Evolutionary conservation across 2,888 invertebrate genomes (phyloP), one percentile per base, ranked within the genome.

Genomic region (Acanthoscelides obtectus): DNA sequence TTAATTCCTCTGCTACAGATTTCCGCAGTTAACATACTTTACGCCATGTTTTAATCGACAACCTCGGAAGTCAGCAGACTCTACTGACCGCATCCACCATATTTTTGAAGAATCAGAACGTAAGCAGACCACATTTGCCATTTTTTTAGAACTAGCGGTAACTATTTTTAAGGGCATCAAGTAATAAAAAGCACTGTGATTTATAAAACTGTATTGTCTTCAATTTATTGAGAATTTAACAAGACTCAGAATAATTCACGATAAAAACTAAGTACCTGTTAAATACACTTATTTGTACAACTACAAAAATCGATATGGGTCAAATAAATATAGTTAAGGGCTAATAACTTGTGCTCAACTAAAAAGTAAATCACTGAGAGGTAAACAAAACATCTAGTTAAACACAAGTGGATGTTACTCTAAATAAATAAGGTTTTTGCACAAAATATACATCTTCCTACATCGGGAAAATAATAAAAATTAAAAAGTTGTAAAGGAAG

Each of bases 401-500:
- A 45, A 45, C 45, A 45, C 45, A 45, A 45, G 45, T 45, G 12
- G 45, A 12, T 1, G 45, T 45, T 45, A 45, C 6, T 45, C 5
- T 45, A 66, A 72, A 74, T 72, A 72, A 76, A 74, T 76, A 71
- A 75, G 19, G 64, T 64, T 75, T 67, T 22, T 65, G 73, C 72
- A 75, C 68, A 74, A 75, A 76, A 76, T 76, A 73, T 75, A 76
- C 76, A 75, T 70, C 76, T 70, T 71, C 63, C 25, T 64, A 71
- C 72, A 72, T 70, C 73, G 70, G 72, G 73, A 72, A 74, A 76
- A 74, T 68, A 70, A 72, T 73, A 75, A 72, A 72, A 74, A 74
- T 72, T 74, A 71, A 74, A 72, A 71, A 71, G 70, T 21, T 66
- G 20, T 66, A 22, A 66, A 63, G 1, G 66, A 66, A 20, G 20